These are phyloP conservation scores for Phodopus roborovskii DNA, from an alignment of 2,113 vertebrate species.

Conservation along the genomic window DNA sequence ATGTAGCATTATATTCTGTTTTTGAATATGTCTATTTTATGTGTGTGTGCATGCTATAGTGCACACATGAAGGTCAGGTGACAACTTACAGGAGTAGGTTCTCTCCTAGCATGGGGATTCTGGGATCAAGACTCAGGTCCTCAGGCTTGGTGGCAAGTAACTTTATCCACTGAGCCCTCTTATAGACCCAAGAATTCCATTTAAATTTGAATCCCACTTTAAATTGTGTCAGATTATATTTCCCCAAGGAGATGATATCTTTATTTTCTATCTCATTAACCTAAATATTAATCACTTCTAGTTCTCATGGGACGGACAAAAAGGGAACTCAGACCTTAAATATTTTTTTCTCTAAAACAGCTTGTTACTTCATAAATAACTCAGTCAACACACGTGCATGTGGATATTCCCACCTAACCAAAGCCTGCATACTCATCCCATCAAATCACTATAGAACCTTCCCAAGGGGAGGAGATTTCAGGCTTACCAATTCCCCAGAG, in stretches of 20 bases:
- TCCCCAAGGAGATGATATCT: constrained; percentile 40
- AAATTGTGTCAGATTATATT: constrained; percentile 36
- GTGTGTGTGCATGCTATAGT: background rate
- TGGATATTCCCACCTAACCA: background rate
- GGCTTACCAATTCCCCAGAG: background rate
- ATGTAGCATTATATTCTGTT: background rate
- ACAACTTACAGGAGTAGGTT: background rate
- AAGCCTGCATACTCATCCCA: background rate
- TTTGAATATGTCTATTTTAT: background rate
- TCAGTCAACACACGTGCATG: background rate
- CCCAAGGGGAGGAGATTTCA: background rate
- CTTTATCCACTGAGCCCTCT: background rate
- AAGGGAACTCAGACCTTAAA: background rate
- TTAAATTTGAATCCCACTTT: constrained; percentile 9
- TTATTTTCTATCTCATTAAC: constrained; percentile 57
- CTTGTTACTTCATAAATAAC: background rate
- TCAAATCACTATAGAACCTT: background rate
- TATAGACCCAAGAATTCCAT: background rate
- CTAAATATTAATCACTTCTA: background rate
- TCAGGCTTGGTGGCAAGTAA: background rate
- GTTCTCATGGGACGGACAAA: background rate
- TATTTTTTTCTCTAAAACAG: background rate
- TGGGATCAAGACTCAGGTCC: background rate
- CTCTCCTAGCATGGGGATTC: no score
- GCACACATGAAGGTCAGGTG: background rate